Evolutionary conservation across 2,888 invertebrate genomes (phyloP), one percentile per base, ranked within the genome.

Genomic region (Nephrotoma appendiculata): DNA sequence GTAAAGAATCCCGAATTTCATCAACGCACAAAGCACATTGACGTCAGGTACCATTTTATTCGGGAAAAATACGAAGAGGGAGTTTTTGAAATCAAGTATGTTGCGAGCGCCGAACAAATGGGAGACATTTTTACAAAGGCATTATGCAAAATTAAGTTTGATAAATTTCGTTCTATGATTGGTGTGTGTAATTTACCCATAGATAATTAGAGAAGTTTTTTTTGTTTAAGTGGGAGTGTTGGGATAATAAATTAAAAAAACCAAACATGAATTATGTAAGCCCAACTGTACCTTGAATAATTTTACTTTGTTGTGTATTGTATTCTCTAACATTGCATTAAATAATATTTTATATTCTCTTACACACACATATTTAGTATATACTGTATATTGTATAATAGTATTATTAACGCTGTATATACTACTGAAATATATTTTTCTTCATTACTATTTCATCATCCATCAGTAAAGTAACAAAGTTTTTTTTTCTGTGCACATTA

Each of bases 1-100:
- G 44, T 88, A n/a, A 88, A 87, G n/a, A 88, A 88, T 86, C 86
- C 87, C 6, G 87, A 87, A 41, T 87, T 87, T 44, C 88, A 88
- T 83, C 86, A 87, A 83, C 48, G 87, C 19, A 87, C 87, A 6
- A 88, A 88, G 57, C 87, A 88, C 42, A 88, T 88, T 19, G 86
- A 88, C 52, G 86, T 87, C 5, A 31, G 87, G 9, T 87, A 86
- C 15, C 87, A 87, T 87, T 88, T 88, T 12, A 88, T 88, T 9
- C 86, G 88, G 57, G 87, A 88, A 44, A 41, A 86, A 41, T 88
- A 85, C 86, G 83, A 87, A n/a, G 84, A 52, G 15, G 15, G 83
- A 9, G 57, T 86, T 0, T 87, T 88, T 87, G n/a, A 7, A 0
- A 71, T 88, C 9, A 42, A 86, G 41, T 88, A 86, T 43, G 87